Conservation (phyloP, 1,140 invertebrate species). For the Macrocentrus cingulum region DNA sequence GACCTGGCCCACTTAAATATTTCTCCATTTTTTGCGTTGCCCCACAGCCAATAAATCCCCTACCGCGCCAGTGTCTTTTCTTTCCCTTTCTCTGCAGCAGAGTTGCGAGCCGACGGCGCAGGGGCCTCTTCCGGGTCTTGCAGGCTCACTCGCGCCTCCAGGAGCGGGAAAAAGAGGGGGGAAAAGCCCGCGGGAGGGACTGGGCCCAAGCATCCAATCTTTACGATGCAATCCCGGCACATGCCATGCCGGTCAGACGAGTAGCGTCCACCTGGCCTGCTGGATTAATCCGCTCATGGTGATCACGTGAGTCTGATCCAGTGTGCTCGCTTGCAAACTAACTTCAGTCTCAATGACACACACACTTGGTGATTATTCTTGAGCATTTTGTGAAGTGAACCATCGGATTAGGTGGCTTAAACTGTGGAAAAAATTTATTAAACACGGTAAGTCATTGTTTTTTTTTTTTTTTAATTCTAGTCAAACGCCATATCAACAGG, state of each 20-base stretch:
- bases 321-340: constrained; percentile 16
- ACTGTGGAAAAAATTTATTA: no score
- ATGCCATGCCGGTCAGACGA: constrained; percentile 49
- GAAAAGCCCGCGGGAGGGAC: no score
- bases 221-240: constrained; percentile 36
- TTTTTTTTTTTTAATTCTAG: no score
- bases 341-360: background rate
- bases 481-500: no score
- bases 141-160: constrained; percentile 1
- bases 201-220: constrained; percentile 15
- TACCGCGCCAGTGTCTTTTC: background rate
- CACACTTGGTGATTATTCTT: background rate
- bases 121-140: constrained; percentile 1
- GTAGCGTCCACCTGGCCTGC: constrained; percentile 55
- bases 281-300: constrained; percentile 51
- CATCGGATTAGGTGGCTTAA: no score
- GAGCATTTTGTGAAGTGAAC: no score
- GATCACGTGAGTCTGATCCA: constrained; percentile 38
- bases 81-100: background rate
- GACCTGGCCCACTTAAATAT: constrained; percentile 58
- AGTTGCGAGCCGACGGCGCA: background rate
- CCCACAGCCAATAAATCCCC: background rate
- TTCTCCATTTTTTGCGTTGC: constrained; percentile 33
- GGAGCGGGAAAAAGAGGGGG: no score
- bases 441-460: no score